Base-by-base conservation (phyloP, 2,888 invertebrate species). In the Monoplex corrugatus region DNA sequence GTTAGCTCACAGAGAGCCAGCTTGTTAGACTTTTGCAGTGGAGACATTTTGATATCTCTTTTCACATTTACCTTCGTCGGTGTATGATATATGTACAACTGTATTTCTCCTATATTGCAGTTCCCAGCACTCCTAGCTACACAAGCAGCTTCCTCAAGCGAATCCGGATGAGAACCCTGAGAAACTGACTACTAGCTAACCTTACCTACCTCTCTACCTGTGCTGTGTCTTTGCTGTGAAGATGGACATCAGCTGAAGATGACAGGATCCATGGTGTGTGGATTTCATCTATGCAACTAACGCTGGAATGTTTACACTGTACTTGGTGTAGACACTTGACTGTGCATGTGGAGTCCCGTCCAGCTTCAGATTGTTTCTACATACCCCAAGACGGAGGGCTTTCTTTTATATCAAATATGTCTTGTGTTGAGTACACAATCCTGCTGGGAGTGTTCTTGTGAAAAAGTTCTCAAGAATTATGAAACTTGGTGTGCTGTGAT, bases 121-220 rank as follows among this genome's bases (percentile, higher is more conserved):
- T 84, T 84, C 84, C 84, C 84, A 84, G 84, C 84, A 57, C 84
- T 8, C 84, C 84, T 8, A 84, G 84, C 38, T 84, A 84, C 23
- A 84, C 50, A 5, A 50, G 23, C 57, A 84, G 38, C 50, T 84
- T 57, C 57, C 32, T 50, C 57, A 84, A 57, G 57, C 84, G 84
- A 19, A 35, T 57, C 23, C 50, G 57, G 50, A 50, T 57, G 57
- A 32, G 57, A 32, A 84, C 57, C 35, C 35, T 84, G n/a, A 50
- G 84, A n/a, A 57, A 84, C 84, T 84, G 57, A 84, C 84, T 57
- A 6, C 82, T 45, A n/a, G n/a, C n/a, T n/a, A 83, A 84, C 84
- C 84, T 84, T 84, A 57, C 84, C 84, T 84, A 84, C 84, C 84
- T 84, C 84, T 38, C 13, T 3, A 16, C 45, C 28, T 3, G 43